A percentile compares a stretch with the other conserved stretches of the same genome.
Conservation (phyloP, 2,797 vertebrate species). For the Oreortyx pictus region DNA sequence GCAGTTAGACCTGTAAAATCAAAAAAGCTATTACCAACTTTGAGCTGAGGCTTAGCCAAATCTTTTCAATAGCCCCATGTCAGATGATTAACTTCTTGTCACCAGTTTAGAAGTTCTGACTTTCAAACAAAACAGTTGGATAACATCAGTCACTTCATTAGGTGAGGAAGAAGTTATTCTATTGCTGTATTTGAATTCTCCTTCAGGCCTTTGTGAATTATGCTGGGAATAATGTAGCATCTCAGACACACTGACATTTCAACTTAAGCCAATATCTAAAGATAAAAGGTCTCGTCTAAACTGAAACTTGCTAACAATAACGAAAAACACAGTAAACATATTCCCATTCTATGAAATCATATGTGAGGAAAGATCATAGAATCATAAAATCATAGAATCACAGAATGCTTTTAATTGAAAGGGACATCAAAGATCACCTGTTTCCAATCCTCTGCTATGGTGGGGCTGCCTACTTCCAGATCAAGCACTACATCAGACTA, state of each 20-base stretch:
- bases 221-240: background rate
- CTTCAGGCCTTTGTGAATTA: background rate
- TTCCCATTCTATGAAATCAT: background rate
- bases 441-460: too few species aligned
- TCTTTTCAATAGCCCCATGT: background rate
- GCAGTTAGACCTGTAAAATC: background rate
- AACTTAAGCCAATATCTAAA: background rate
- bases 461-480: too few species aligned
- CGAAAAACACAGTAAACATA: background rate
- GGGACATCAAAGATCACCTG: too few species aligned
- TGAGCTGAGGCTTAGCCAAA: background rate
- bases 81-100: background rate
- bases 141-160: background rate
- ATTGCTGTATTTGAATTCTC: background rate
- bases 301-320: rapidly evolving
- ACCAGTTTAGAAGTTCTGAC: background rate
- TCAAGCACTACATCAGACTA: too few species aligned
- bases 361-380: too few species aligned
- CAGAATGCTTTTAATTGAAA: too few species aligned
- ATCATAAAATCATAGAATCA: too few species aligned
- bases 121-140: background rate
- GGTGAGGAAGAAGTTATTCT: background rate
- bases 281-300: rapidly evolving
- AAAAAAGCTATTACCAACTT: background rate
- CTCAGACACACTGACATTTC: background rate